Conservation (phyloP, 2,888 invertebrate genomes). For the Hirtodrosophila cameraria region DNA sequence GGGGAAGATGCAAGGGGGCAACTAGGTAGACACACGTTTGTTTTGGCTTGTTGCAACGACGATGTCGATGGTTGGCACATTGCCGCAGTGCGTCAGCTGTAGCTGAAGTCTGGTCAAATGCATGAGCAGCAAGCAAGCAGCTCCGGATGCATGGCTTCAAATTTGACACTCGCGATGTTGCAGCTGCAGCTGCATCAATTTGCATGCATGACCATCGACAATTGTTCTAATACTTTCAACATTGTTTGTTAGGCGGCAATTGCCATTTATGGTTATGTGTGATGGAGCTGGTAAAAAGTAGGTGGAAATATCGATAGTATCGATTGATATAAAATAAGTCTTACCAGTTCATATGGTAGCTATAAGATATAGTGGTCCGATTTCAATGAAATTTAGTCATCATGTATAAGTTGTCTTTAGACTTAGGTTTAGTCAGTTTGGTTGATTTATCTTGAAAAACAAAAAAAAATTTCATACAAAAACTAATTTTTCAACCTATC, state of each 20-base stretch:
- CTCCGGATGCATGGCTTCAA: constrained; percentile 38
- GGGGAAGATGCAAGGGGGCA: not conserved
- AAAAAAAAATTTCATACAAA: too few species aligned
- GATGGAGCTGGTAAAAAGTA: too few species aligned
- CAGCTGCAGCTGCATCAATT: constrained; percentile 50
- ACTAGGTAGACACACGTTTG: constrained; percentile 43
- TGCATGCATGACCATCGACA: constrained; percentile 66
- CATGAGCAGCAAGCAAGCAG: too few species aligned
- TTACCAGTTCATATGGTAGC: too few species aligned
- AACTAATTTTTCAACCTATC: too few species aligned
- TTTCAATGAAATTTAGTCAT: too few species aligned
- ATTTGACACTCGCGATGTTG: constrained; percentile 54
- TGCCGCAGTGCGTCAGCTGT: constrained; percentile 62
- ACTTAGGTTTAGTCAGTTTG: too few species aligned
- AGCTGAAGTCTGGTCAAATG: constrained; percentile 55
- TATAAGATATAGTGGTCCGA: too few species aligned
- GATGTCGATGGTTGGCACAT: constrained; percentile 43
- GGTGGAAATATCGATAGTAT: too few species aligned
- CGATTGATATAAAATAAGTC: too few species aligned
- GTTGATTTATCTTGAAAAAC: too few species aligned
- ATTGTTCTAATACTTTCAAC: constrained; percentile 69
- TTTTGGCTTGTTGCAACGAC: constrained; percentile 41
- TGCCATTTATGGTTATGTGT: not conserved
- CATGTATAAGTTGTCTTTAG: too few species aligned
- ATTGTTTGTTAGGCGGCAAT: constrained; percentile 33